Base-by-base conservation (phyloP, 2,113 vertebrate species). In the Rhynchomys soricoides region DNA sequence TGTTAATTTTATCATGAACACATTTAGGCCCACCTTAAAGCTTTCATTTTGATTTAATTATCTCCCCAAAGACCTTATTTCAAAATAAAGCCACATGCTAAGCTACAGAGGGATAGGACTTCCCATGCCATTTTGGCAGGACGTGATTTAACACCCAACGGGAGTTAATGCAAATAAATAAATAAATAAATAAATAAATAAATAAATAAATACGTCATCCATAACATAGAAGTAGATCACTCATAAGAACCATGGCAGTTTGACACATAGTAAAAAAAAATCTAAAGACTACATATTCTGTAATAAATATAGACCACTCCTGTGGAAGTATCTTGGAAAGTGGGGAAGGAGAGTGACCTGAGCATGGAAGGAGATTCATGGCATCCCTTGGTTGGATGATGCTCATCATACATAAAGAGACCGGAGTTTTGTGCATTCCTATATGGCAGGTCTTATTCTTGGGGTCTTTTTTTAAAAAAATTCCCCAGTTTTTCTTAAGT, bases 1-100 rank as follows among this genome's bases (percentile, higher is more conserved):
- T 57, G 22, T 50, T 75, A 2, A 29, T 62, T 70, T 90, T 40
- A 48, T 94, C 85, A 77, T 70, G 26, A 97, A 59, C 13, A 59
- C 13, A 81, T 26, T 70, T 66, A 15, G 40, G 22, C 8, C 17
- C 1, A 88, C 31, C n/a, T 21, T 45, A 83, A 74, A 88, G 40
- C 55, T 45, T 26, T 90, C 37, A 50, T 45, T 87, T 62, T 86
- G 78, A 87, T 62, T 82, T 40, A 22, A 64, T 70, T 40, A 85
- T 52, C 66, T 75, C 45, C 79, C 22, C 17, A 52, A 89, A 93
- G 71, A 79, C 3, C 31, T 37, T 43, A 75, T 78, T 91, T 95
- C 64, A 57, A 89, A 95, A 62, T 81, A 90, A 52, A 45, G n/a
- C 50, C n/a, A 77, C 43, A 40, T n/a, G 75, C 59, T 71, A 15